Evolutionary conservation across 2,113 vertebrate genomes (phyloP), one percentile per base, ranked within the genome.

Genomic region (Morone chrysops): DNA sequence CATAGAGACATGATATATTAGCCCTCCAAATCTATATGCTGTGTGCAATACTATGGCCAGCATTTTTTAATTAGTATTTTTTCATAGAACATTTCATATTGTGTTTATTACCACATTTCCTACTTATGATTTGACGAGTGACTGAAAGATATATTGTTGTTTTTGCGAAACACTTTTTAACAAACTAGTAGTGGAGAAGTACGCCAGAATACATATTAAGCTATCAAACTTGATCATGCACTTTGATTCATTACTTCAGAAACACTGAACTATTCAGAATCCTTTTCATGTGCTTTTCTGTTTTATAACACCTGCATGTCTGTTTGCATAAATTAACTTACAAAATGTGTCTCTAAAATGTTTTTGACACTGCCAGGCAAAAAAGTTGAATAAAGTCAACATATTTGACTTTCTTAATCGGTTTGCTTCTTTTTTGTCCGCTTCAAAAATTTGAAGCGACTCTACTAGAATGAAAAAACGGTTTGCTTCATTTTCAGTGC

Each of bases 371-470:
- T 80, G 41, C 48, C 48, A 17, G 43, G 31, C 38, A 80, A 57
- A 54, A 81, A 74, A 80, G n/a, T 69, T 43, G 14, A 91, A 86
- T 88, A 89, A 93, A 93, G 25, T 41, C 17, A 76, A 76, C 63
- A 77, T 45, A 45, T 81, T 78, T 78, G 60, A 69, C 38, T 83
- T 70, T 77, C 36, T 45, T 25, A 50, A 57, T 79, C 51, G 9
- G 41, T 75, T 63, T 78, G 47, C 40, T 62, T 71, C 22, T 22
- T 70, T 59, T 78, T 17, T 4, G 20, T 69, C 48, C 40, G 18
- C 47, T 70, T 56, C 17, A 36, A 67, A 50, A 62, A 81, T 50
- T 72, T 60, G 17, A 70, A 86, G 25, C 8, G 20, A 41, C 61
- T 71, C 17, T 48, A 8, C n/a, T 53, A 12, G 31, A 45, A 36